Evolutionary conservation across 2,113 vertebrate species (phyloP).

Genomic region (Oplegnathus fasciatus): DNA sequence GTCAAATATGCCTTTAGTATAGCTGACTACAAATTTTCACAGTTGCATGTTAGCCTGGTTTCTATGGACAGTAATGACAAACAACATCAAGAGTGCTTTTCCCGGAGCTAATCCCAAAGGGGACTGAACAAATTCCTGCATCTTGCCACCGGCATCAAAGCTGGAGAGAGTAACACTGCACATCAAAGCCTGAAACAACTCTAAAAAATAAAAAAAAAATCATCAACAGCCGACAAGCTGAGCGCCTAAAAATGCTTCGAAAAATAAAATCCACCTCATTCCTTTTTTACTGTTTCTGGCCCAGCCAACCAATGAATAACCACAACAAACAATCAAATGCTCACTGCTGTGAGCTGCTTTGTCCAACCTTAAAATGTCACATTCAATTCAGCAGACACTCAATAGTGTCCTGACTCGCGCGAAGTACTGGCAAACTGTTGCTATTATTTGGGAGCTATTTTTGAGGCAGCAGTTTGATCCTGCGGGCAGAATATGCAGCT

Average conservation of each 20-base stretch:
- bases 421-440: conserved; percentile 59
- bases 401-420: conserved; percentile 51
- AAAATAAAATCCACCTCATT: conserved; percentile 38
- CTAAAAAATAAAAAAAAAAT: neutral
- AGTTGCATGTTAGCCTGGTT: conserved; percentile 48
- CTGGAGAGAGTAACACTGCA: conserved; percentile 44
- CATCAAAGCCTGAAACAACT: conserved; percentile 51
- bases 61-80: conserved; percentile 55
- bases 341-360: conserved; percentile 51
- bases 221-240: conserved; percentile 8
- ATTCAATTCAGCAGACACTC: conserved; percentile 69
- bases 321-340: conserved; percentile 40
- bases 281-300: conserved; percentile 16
- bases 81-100: conserved; percentile 59
- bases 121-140: conserved; percentile 62
- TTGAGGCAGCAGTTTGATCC: conserved; percentile 65
- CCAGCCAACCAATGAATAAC: conserved; percentile 15
- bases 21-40: conserved; percentile 31
- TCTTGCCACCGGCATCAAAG: conserved; percentile 62
- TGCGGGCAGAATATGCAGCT: conserved; percentile 62
- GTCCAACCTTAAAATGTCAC: conserved; percentile 77
- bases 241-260: conserved; percentile 6
- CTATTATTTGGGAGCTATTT: conserved; percentile 81
- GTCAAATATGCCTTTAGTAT: neutral
- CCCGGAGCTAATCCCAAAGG: conserved; percentile 62